phyloP scores from a whole-genome alignment of 2,797 vertebrate species.

The Zalophus californianus region DNA sequence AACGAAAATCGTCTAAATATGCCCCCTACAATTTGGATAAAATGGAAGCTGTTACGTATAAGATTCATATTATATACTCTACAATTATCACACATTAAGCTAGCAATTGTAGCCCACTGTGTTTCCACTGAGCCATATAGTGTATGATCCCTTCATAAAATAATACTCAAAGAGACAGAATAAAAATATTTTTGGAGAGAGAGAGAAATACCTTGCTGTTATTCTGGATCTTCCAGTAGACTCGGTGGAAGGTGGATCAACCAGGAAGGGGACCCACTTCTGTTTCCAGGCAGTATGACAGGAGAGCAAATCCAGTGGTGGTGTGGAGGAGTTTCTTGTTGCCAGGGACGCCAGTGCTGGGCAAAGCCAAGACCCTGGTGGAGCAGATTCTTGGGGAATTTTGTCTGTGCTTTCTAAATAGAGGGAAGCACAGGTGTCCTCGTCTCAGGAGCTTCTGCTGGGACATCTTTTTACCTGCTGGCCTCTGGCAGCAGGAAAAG shows the following conservation, averaged over 20 bases:
- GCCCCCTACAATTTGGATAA: background rate
- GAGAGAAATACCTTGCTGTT: background rate
- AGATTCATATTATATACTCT: background rate
- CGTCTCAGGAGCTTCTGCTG: background rate
- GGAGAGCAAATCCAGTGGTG: no score
- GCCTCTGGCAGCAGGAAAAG: background rate
- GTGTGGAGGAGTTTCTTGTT: background rate
- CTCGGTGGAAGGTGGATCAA: fast-evolving
- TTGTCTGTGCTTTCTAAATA: background rate
- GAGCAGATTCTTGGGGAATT: background rate
- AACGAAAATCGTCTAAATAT: background rate
- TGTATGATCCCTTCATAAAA: background rate
- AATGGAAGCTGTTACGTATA: background rate
- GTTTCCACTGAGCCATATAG: background rate
- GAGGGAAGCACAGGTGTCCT: background rate
- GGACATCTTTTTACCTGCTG: background rate
- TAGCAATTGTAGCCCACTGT: background rate
- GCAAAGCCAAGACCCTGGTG: background rate
- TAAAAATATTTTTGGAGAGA: background rate
- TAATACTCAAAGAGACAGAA: background rate
- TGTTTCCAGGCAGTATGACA: background rate
- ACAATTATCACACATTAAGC: background rate
- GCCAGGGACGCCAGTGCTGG: fast-evolving
- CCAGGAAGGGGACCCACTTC: background rate
- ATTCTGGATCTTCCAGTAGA: background rate